Conservation (phyloP, 2,797 vertebrate species). For the Hippopotamyrus pictus region DNA sequence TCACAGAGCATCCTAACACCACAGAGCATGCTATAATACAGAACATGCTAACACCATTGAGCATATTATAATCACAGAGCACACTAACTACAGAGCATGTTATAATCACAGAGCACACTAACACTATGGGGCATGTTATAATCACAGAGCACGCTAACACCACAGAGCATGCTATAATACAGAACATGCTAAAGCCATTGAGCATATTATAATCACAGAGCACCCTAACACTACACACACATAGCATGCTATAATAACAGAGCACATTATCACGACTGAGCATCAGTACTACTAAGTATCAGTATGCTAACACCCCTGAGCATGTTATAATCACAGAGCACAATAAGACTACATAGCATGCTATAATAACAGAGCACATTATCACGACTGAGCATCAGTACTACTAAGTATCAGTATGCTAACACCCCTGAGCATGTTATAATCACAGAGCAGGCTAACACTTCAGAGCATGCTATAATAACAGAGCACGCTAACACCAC, state of each 20-base stretch:
- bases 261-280: background rate
- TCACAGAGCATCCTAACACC: background rate
- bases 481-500: background rate
- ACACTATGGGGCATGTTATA: background rate
- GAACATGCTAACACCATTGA: background rate
- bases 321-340: background rate
- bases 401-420: background rate
- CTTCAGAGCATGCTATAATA: no score
- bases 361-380: background rate
- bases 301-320: background rate
- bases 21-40: background rate
- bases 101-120: background rate
- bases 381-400: background rate
- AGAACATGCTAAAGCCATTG: background rate
- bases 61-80: background rate
- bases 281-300: background rate
- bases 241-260: no score
- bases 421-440: background rate
- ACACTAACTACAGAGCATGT: background rate
- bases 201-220: background rate
- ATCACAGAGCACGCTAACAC: background rate
- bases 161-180: background rate
- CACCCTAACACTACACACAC: background rate
- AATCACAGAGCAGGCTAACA: background rate
- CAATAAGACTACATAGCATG: background rate